Conservation (phyloP, 2,797 vertebrate species). For the Esox lucius region DNA sequence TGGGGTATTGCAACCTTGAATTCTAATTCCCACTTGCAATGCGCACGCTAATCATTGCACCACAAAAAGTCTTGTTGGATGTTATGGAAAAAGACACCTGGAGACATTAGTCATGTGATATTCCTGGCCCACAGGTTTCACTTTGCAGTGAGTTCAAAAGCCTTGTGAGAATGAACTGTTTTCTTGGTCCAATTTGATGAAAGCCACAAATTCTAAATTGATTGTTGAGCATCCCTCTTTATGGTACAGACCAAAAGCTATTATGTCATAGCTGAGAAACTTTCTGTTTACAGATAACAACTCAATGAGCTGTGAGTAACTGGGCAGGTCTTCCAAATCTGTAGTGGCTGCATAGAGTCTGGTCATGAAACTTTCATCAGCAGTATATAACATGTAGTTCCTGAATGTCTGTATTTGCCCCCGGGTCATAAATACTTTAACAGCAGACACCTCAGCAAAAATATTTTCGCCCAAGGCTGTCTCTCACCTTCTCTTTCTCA, state of each 20-base stretch:
- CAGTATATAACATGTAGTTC: slow-evolving; percentile 30
- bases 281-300: neutral
- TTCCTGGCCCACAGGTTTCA: too few species aligned
- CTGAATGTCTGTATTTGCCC: slow-evolving; percentile 58
- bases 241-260: neutral
- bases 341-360: slow-evolving; percentile 14
- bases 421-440: slow-evolving; percentile 67
- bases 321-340: neutral
- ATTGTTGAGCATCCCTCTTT: too few species aligned
- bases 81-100: too few species aligned
- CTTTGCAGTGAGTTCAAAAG: too few species aligned
- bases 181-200: too few species aligned
- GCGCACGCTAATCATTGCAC: too few species aligned
- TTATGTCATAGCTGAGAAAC: neutral
- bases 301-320: neutral
- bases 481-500: neutral
- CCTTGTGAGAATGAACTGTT: too few species aligned
- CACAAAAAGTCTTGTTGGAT: too few species aligned
- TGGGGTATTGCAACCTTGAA: too few species aligned
- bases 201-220: too few species aligned
- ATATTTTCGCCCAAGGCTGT: slow-evolving; percentile 43
- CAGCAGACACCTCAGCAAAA: slow-evolving; percentile 61
- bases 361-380: slow-evolving; percentile 66
- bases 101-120: too few species aligned
- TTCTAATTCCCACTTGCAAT: too few species aligned